Evolutionary conservation across 2,797 vertebrate species (phyloP).

Genomic region (Enteromius argenteus): DNA sequence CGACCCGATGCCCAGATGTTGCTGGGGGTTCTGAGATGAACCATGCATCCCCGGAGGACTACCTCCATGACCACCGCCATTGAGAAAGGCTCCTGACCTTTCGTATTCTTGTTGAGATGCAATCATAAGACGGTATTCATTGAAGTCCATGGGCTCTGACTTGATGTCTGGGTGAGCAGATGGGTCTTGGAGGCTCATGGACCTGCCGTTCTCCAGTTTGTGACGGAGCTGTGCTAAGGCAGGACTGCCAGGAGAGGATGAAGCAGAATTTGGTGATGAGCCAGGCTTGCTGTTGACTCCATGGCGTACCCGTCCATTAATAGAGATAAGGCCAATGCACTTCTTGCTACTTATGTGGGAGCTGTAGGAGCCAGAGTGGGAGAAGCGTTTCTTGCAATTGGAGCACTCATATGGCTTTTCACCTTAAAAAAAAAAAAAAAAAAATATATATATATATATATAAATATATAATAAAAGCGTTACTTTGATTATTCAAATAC

Average conservation of each 20-base stretch:
- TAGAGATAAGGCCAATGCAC: constrained; percentile 91
- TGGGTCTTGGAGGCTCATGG: constrained; percentile 84
- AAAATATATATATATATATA: background rate
- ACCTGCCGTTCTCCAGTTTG: constrained; percentile 93
- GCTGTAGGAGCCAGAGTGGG: constrained; percentile 98
- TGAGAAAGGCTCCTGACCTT: constrained; percentile 85
- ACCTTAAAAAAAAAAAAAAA: constrained; percentile 74
- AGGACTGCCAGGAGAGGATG: constrained; percentile 93
- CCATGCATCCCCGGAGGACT: constrained; percentile 87
- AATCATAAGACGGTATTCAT: constrained; percentile 91
- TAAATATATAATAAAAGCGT: background rate
- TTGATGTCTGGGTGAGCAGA: constrained; percentile 89
- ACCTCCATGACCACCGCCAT: constrained; percentile 85
- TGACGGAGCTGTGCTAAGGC: constrained; percentile 91
- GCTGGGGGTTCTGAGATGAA: constrained; percentile 89
- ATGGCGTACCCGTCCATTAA: constrained; percentile 89
- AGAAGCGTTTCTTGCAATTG: constrained; percentile 99
- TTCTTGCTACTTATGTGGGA: constrained; percentile 99
- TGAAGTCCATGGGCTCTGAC: constrained; percentile 93
- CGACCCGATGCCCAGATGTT: constrained; percentile 88
- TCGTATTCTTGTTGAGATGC: constrained; percentile 85
- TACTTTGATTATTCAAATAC: background rate
- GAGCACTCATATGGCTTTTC: constrained; percentile 98
- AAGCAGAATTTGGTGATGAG: constrained; percentile 92
- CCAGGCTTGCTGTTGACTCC: constrained; percentile 86